Percentiles rank a stretch among this genome's conserved stretches.
These are phyloP conservation scores for Cartodere bifasciata DNA, from an alignment of 2,888 invertebrate species.

Conservation along the genomic window DNA sequence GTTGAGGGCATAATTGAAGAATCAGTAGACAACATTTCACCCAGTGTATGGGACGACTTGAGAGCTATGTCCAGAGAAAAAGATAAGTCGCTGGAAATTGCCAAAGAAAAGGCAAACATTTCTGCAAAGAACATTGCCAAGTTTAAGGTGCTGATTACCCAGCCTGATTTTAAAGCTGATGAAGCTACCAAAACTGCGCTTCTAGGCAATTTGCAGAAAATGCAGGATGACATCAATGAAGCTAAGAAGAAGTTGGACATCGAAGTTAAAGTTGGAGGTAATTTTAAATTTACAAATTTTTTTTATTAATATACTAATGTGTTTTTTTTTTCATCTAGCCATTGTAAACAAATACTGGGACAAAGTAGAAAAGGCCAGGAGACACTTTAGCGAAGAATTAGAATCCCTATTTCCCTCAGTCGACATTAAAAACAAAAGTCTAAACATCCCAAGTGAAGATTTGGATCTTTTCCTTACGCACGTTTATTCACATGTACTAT, in stretches of 20 bases:
- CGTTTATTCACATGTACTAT: conserved; percentile 62
- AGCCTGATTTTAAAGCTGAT: conserved; percentile 31
- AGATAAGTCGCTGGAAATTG: conserved; percentile 40
- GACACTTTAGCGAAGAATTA: conserved; percentile 50
- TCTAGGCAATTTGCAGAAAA: conserved; percentile 39
- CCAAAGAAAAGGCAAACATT: conserved; percentile 43
- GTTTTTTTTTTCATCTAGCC: too few species aligned
- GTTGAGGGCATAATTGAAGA: conserved; percentile 47
- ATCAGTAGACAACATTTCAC: conserved; percentile 46
- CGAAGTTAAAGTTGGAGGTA: conserved; percentile 42
- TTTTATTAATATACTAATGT: too few species aligned
- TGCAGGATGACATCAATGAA: conserved; percentile 44
- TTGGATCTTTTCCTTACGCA: conserved; percentile 69
- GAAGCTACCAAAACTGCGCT: conserved; percentile 38
- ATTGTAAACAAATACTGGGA: conserved; percentile 73
- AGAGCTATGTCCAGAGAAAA: conserved; percentile 46
- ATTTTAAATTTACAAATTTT: too few species aligned
- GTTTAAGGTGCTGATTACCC: conserved; percentile 34
- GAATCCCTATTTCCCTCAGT: conserved; percentile 61
- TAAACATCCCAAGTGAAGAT: conserved; percentile 49
- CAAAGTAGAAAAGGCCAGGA: conserved; percentile 53
- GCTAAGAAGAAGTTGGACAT: conserved; percentile 46
- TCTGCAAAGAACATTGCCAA: conserved; percentile 31
- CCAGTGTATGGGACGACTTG: conserved; percentile 42
- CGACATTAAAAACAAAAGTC: conserved; percentile 51